These are phyloP conservation scores for Eudyptes chrysolophus DNA, from an alignment of 2,113 vertebrate species.

Conservation along the genomic window DNA sequence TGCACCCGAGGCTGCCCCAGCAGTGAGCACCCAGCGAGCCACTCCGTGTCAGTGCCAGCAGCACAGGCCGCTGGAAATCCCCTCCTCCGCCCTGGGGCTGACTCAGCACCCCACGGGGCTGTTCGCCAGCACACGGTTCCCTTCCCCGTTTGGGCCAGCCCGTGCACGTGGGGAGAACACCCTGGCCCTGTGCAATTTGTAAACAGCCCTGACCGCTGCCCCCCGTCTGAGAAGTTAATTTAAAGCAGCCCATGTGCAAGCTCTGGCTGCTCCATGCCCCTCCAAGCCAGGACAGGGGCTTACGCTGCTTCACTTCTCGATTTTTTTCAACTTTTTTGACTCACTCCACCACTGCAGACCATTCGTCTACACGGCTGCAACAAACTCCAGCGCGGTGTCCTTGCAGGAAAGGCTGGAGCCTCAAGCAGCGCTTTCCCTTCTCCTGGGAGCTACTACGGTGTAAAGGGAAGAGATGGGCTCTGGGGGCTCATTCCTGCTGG, in stretches of 20 bases:
- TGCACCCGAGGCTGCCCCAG: background rate
- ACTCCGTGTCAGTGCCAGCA: accelerated
- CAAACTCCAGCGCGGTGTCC: background rate
- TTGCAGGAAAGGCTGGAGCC: background rate
- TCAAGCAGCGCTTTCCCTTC: background rate
- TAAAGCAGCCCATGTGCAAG: background rate
- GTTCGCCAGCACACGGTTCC: background rate
- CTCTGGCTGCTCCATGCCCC: background rate
- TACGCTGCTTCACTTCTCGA: background rate
- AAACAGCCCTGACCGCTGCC: accelerated
- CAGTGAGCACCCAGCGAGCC: background rate
- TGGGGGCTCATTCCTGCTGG: background rate
- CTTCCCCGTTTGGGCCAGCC: background rate
- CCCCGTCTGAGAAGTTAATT: background rate
- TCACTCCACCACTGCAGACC: background rate
- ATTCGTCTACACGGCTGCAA: background rate
- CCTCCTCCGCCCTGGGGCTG: background rate
- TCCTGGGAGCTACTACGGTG: background rate
- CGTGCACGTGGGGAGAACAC: accelerated
- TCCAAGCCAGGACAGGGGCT: background rate
- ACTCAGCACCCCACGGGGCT: background rate
- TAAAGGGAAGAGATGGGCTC: background rate
- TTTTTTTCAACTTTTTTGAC: background rate
- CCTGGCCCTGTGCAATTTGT: background rate
- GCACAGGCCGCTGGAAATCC: background rate